Evolutionary conservation across 2,797 vertebrate species (phyloP).

Genomic region (Danio kyathit): DNA sequence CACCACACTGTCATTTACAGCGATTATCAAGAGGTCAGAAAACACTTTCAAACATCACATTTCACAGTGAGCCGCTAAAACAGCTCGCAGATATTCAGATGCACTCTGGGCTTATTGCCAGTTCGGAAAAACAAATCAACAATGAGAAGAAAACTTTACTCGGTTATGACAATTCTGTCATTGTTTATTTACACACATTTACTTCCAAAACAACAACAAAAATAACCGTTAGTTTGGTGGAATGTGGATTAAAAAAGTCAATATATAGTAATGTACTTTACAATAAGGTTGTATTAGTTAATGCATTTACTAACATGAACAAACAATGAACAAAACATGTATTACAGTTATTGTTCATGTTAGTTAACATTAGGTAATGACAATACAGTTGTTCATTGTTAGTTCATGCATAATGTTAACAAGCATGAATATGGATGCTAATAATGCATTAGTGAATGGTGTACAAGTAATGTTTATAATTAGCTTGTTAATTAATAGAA

Average conservation of each 20-base stretch:
- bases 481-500: too few species aligned
- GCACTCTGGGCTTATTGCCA: conserved; percentile 10
- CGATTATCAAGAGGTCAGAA: conserved; percentile 18
- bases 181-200: not conserved
- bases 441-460: too few species aligned
- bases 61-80: conserved; percentile 12
- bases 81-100: not conserved
- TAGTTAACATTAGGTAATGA: too few species aligned
- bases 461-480: too few species aligned
- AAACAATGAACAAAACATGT: too few species aligned
- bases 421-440: too few species aligned
- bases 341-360: too few species aligned
- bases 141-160: conserved; percentile 1
- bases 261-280: too few species aligned
- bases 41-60: not conserved
- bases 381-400: too few species aligned
- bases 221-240: not conserved
- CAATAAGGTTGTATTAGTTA: too few species aligned
- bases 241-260: not conserved
- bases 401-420: too few species aligned
- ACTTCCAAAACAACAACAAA: not conserved
- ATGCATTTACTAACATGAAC: too few species aligned
- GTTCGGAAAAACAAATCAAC: not conserved
- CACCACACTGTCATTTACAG: not conserved
- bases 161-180: not conserved